phyloP scores from a whole-genome alignment of 2,113 vertebrate genomes.

The Symphodus melops region DNA sequence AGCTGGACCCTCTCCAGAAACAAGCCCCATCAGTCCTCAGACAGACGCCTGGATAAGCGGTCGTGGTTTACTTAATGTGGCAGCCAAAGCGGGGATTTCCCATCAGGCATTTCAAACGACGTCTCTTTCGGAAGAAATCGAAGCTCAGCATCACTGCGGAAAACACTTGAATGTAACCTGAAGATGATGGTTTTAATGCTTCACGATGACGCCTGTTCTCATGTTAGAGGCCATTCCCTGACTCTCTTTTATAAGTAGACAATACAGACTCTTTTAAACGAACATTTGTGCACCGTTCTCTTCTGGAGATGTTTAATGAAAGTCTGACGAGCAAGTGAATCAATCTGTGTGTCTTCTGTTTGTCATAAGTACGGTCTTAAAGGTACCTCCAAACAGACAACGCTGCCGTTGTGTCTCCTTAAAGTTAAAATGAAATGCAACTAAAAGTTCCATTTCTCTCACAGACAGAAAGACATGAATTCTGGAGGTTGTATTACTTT shows the following conservation, averaged over 20 bases:
- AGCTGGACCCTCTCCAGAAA: conserved; percentile 53
- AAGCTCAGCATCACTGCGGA: conserved; percentile 2
- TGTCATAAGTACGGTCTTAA: conserved; percentile 29
- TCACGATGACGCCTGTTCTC: not conserved
- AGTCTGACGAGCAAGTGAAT: not conserved
- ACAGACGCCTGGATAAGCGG: conserved; percentile 4
- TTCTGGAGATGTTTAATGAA: conserved; percentile 12
- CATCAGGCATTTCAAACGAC: not conserved
- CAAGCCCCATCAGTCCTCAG: conserved; percentile 25
- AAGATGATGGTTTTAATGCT: not conserved
- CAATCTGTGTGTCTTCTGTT: conserved; percentile 2
- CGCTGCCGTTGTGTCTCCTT: not conserved
- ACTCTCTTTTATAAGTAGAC: not conserved
- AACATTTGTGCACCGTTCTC: not conserved
- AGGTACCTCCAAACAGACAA: conserved; percentile 42
- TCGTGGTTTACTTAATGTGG: conserved; percentile 13
- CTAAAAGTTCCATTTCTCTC: not conserved
- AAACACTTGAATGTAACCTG: not conserved
- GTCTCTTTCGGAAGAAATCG: not conserved
- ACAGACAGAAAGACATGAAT: not conserved
- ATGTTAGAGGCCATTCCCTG: not conserved
- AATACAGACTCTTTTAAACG: not conserved
- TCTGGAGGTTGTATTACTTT: too few species aligned
- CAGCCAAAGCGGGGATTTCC: not conserved
- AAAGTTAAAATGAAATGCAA: not conserved